phyloP scores from a whole-genome alignment of 2,113 vertebrate species.

The Sinocyclocheilus rhinocerous region DNA sequence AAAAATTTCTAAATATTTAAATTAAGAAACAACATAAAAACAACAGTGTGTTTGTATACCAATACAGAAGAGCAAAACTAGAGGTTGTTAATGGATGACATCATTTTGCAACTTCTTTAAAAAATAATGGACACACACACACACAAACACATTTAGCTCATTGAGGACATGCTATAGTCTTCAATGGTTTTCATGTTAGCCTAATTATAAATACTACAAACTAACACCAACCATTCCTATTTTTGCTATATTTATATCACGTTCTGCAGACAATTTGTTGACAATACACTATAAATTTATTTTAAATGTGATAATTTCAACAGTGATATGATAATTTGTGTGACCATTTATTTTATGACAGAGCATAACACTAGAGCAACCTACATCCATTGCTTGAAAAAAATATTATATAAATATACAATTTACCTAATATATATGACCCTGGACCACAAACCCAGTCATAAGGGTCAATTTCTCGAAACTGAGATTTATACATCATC shows the following conservation, averaged over 20 bases:
- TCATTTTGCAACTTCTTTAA: constrained; percentile 63
- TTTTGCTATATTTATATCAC: background rate
- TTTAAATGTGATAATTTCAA: background rate
- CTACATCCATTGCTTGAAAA: background rate
- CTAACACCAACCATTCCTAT: background rate
- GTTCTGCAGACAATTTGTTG: background rate
- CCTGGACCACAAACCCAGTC: no score
- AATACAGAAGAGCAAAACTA: constrained; percentile 35
- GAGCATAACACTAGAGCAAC: background rate
- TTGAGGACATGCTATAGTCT: background rate
- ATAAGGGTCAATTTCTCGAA: no score
- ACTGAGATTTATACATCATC: no score
- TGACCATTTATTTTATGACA: background rate
- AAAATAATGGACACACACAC: constrained; percentile 56
- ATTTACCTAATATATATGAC: background rate
- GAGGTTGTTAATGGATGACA: constrained; percentile 62
- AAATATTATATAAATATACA: background rate
- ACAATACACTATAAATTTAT: background rate
- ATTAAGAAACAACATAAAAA: background rate
- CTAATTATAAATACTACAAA: background rate
- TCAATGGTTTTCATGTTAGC: background rate
- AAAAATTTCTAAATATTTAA: background rate
- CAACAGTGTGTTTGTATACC: background rate
- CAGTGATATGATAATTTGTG: background rate
- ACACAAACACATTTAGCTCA: background rate